Percentiles rank a stretch among this genome's conserved stretches.
These are phyloP conservation scores for Cheilosia scutellata DNA, from an alignment of 2,888 invertebrate species.

Conservation along the genomic window DNA sequence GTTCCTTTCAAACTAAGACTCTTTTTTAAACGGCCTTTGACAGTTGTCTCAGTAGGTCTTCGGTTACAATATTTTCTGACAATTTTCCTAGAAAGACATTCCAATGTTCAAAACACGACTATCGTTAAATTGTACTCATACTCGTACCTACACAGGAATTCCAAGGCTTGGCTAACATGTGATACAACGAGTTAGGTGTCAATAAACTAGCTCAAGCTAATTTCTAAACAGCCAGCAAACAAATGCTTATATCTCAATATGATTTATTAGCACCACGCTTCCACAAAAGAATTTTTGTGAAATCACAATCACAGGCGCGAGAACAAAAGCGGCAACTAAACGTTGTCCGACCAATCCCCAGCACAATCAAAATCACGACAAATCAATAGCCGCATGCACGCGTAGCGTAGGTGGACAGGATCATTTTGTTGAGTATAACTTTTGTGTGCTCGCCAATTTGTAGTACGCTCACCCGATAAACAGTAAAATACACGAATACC, in stretches of 20 bases:
- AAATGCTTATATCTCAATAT: conserved; percentile 11
- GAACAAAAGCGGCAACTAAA: conserved; percentile 21
- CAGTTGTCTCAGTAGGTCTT: no score
- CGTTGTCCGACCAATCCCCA: conserved; percentile 20
- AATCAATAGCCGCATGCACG: conserved; percentile 23
- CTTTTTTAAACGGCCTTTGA: no score
- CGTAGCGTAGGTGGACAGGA: conserved; percentile 35
- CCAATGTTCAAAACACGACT: no score
- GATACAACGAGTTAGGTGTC: conserved; percentile 1
- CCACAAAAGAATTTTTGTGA: conserved; percentile 12
- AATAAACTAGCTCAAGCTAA: conserved; percentile 8
- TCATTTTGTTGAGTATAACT: background rate
- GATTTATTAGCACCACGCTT: conserved; percentile 27
- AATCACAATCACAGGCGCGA: background rate
- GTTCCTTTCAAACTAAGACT: no score
- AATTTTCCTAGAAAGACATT: no score
- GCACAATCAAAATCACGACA: conserved; percentile 26
- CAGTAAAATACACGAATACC: background rate
- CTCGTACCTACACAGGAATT: background rate
- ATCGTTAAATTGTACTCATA: no score
- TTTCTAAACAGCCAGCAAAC: background rate
- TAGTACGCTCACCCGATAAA: background rate
- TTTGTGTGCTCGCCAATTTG: background rate
- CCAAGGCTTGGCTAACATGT: background rate
- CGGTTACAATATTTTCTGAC: no score